A percentile compares a stretch with the other conserved stretches of the same genome.
phyloP scores from a whole-genome alignment of 2,888 invertebrate species.

The Aethes cnicana region DNA sequence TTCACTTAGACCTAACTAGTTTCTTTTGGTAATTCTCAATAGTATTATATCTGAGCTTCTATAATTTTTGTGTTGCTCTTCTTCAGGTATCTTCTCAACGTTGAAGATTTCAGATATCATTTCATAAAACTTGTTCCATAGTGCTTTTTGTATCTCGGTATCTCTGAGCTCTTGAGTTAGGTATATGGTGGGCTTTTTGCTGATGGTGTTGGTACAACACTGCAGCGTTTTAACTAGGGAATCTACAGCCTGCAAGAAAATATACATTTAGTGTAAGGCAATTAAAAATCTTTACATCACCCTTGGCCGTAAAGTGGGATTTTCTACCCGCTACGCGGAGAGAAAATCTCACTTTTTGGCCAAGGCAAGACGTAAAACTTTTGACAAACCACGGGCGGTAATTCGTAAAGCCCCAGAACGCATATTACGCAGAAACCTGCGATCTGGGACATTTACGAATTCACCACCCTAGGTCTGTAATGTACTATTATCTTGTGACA shows the following conservation, averaged over 20 bases:
- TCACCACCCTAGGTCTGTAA: too few relatives aligned
- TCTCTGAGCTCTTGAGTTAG: constrained; percentile 87
- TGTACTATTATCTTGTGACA: too few relatives aligned
- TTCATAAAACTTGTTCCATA: constrained; percentile 67
- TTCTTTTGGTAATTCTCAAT: constrained; percentile 67
- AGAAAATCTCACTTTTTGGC: too few relatives aligned
- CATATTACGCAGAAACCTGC: too few relatives aligned
- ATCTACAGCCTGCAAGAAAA: constrained; percentile 78
- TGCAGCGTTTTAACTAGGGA: constrained; percentile 83
- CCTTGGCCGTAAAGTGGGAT: too few relatives aligned
- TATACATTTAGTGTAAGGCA: neutral
- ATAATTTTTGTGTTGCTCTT: constrained; percentile 84
- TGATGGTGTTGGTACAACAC: constrained; percentile 62
- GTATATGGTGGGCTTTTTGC: constrained; percentile 79
- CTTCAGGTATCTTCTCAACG: constrained; percentile 77
- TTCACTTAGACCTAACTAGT: constrained; percentile 7
- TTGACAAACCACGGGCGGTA: too few relatives aligned
- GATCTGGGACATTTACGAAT: too few relatives aligned
- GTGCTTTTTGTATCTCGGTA: constrained; percentile 74
- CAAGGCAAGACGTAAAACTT: too few relatives aligned
- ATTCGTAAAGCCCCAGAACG: too few relatives aligned
- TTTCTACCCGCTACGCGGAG: too few relatives aligned
- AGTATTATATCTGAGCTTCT: constrained; percentile 85
- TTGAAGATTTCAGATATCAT: constrained; percentile 56
- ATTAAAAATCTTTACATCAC: too few relatives aligned